Evolutionary conservation across 2,888 invertebrate genomes (phyloP), one percentile per base, ranked within the genome.

Genomic region (Lordiphosa fenestrarum): DNA sequence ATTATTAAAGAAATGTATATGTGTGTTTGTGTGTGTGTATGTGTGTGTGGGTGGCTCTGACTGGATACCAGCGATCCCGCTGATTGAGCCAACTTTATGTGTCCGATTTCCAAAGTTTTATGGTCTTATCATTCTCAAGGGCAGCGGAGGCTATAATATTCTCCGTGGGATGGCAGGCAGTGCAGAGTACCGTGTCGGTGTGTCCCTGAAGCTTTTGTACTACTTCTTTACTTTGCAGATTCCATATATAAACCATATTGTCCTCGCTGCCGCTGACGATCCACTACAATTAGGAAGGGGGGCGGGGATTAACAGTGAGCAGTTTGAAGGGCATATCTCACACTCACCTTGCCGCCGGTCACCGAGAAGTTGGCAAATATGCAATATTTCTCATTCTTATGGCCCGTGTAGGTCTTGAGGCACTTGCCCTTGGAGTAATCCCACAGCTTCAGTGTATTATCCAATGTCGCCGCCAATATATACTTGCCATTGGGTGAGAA

Each of bases 231-330:
- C 98, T 98, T 89, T 99, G 99, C 70, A 99, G 92, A 91, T 99
- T 99, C 99, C 99, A 99, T 84, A 99, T 98, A 89, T 99, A 99
- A 0, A 99, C 98, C 92, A 97, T 93, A 89, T 98, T 96, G 90
- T 99, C 99, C 91, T 99, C 99, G 4, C 99, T 99, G n/a, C 99
- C 99, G 38, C 98, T 98, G 44, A 99, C 99, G 88, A 99, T 99
- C 99, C 99, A 99, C 96, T 98, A 90, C 13, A 53, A 42, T 23
- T 9, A 12, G 7, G 25, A 25, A 25, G 15, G 15, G 15, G 15
- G 15, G 1, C 1, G 15, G 15, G 15, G 15, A 15, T 7, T 2
- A 6, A 25, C 6, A 25, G 6, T 6, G 0, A 1, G 9, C 0
- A 30, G 25, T 6, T 7, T 7, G 7, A 0, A 25, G 7, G 0